phyloP scores from a whole-genome alignment of 2,888 invertebrate species.

The Drosophila robusta region DNA sequence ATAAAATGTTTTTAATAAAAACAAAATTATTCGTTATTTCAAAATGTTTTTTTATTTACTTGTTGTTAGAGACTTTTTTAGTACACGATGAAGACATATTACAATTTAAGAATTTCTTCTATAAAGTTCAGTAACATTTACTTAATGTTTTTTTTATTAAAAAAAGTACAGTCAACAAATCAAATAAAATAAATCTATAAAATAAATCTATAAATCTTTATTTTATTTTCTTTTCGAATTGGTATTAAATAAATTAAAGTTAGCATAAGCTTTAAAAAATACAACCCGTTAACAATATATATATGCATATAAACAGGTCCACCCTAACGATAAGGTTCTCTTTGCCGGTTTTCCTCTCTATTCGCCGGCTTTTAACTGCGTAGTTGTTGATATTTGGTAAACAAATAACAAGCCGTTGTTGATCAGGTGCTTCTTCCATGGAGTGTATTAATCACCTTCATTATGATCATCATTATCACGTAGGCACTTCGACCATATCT shows the following conservation, averaged over 20 bases:
- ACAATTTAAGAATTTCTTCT: too few relatives aligned
- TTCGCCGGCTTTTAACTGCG: conserved; percentile 66
- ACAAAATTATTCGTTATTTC: background rate
- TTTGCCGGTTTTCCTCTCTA: conserved; percentile 23
- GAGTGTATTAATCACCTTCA: conserved; percentile 44
- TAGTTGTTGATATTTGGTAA: conserved; percentile 67
- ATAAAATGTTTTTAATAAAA: conserved; percentile 19
- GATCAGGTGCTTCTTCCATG: conserved; percentile 53
- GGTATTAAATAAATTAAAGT: too few relatives aligned
- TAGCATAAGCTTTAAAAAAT: too few relatives aligned
- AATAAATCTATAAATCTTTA: too few relatives aligned
- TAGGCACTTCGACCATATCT: conserved; percentile 5
- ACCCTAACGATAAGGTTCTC: conserved; percentile 35
- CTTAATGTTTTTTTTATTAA: too few relatives aligned
- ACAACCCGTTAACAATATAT: background rate
- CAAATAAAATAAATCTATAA: too few relatives aligned
- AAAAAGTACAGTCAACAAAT: too few relatives aligned
- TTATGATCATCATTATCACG: conserved; percentile 14
- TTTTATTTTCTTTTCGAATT: too few relatives aligned
- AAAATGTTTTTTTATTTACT: too few relatives aligned
- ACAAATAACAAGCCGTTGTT: conserved; percentile 49
- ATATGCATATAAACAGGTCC: conserved; percentile 38
- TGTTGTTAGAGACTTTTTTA: too few relatives aligned
- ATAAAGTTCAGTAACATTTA: too few relatives aligned
- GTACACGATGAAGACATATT: too few relatives aligned